Evolutionary conservation across 2,113 vertebrate genomes (phyloP).

Genomic region (Cricetomys ansorgei): DNA sequence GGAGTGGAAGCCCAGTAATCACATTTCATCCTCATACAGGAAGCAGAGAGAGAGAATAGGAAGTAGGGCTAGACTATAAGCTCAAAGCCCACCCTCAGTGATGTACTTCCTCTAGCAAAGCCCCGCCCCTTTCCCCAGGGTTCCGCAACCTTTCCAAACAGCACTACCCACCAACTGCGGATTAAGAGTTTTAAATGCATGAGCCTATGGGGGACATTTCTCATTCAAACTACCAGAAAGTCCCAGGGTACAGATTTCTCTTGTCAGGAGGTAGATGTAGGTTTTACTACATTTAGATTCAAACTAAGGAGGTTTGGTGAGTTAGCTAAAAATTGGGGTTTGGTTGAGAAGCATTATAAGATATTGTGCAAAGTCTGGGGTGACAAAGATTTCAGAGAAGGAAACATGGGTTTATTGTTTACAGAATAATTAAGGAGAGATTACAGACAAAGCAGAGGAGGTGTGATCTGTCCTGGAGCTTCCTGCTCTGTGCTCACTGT

Average conservation of each 20-base stretch:
- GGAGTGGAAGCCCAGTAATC: background rate
- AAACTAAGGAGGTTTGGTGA: background rate
- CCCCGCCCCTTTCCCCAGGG: background rate
- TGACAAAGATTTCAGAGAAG: background rate
- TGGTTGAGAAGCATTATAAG: background rate
- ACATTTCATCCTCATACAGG: background rate
- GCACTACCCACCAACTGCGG: background rate
- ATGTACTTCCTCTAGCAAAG: background rate
- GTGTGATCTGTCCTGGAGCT: background rate
- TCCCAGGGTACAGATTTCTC: background rate
- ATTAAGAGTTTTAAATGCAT: background rate
- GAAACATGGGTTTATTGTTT: background rate
- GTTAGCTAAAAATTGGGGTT: background rate
- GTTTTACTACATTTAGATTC: background rate
- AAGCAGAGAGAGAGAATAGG: background rate
- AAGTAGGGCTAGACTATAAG: background rate
- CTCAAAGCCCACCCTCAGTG: background rate
- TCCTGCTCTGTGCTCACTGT: background rate
- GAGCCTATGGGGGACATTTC: background rate
- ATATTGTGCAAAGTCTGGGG: background rate
- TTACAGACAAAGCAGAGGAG: background rate
- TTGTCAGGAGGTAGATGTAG: background rate
- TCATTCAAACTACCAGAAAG: background rate
- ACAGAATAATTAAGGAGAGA: background rate
- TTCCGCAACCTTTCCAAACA: background rate